These are phyloP conservation scores for Neotragus moschatus DNA, from an alignment of 2,113 vertebrate species.

Conservation along the genomic window DNA sequence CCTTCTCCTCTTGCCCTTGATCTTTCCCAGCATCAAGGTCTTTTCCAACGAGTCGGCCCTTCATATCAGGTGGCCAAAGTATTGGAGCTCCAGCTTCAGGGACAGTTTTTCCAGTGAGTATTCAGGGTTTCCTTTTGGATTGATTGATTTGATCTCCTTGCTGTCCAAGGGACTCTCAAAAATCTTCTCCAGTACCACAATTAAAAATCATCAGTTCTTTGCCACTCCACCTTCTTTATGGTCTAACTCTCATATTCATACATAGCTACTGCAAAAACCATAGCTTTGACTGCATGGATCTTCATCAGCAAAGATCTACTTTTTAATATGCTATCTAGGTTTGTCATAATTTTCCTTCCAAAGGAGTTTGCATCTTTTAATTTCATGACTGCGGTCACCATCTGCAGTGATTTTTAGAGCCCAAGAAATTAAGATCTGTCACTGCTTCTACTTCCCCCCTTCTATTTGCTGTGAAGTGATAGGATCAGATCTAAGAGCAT, in stretches of 20 bases:
- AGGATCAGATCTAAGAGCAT: neutral
- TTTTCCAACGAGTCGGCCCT: neutral
- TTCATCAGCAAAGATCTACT: neutral
- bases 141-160: neutral
- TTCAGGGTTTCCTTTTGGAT: neutral
- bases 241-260: neutral
- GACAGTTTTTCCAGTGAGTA: neutral
- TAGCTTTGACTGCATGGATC: neutral
- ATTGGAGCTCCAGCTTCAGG: neutral
- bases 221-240: neutral
- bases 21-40: neutral
- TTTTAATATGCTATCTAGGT: neutral
- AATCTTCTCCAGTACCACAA: neutral
- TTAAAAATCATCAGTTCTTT: neutral
- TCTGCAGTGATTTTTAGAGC: neutral
- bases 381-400: neutral
- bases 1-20: neutral
- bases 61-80: neutral
- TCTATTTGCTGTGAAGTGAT: neutral
- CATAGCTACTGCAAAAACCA: neutral
- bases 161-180: neutral
- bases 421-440: neutral
- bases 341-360: neutral
- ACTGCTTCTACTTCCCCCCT: neutral
- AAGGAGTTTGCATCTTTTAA: neutral